Conservation (phyloP, 2,113 vertebrate species). For the Globicephala melas region DNA sequence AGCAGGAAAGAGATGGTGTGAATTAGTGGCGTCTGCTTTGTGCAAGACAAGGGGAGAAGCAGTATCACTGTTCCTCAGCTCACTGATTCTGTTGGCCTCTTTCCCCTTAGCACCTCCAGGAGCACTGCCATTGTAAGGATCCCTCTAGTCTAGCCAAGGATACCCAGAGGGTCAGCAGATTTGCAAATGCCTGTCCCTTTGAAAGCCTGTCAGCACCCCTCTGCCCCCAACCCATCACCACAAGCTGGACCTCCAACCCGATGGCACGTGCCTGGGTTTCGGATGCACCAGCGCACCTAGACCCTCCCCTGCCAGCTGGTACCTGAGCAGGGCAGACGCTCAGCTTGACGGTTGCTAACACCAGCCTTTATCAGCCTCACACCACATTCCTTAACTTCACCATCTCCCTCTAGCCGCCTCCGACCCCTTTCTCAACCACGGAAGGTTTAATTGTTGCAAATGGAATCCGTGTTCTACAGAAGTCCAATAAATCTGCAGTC, state of each 20-base stretch:
- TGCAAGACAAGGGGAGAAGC: background rate
- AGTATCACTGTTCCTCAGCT: background rate
- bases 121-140: background rate
- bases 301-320: background rate
- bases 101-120: background rate
- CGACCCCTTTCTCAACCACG: constrained; percentile 83
- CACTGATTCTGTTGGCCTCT: background rate
- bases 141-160: background rate
- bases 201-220: background rate
- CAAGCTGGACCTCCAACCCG: background rate
- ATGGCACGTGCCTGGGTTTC: background rate
- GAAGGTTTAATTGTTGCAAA: constrained; percentile 91
- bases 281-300: background rate
- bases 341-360: background rate
- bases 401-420: constrained; percentile 70
- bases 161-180: background rate
- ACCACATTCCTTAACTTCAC: constrained; percentile 75
- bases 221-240: background rate
- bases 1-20: background rate
- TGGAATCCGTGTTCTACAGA: constrained; percentile 94
- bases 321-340: background rate
- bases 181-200: background rate
- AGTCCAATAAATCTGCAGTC: constrained; percentile 89
- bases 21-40: background rate
- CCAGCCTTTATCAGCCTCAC: constrained; percentile 48